Percentiles rank a stretch among this genome's conserved stretches.
phyloP scores from a whole-genome alignment of 1,140 invertebrate genomes.

The Asbolus verrucosus region DNA sequence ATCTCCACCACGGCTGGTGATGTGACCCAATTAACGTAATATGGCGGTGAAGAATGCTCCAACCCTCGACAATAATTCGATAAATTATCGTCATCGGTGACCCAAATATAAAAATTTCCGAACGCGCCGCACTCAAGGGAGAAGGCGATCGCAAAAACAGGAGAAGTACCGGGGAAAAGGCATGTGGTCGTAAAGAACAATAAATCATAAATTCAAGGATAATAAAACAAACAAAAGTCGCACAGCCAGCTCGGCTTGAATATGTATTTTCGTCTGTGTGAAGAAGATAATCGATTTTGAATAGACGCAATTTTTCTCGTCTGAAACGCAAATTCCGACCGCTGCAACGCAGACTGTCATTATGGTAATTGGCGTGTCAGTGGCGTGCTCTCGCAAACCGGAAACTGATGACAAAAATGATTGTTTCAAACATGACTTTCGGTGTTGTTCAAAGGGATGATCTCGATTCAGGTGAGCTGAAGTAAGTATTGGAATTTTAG shows the following conservation, averaged over 20 bases:
- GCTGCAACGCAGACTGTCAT: too few species aligned
- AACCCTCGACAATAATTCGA: constrained; percentile 12
- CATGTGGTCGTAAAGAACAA: constrained; percentile 1
- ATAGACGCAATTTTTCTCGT: background rate
- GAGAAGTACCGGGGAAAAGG: constrained; percentile 16
- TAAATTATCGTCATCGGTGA: constrained; percentile 27
- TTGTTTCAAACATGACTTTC: too few species aligned
- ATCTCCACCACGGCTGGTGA: background rate
- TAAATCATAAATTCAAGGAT: constrained; percentile 32
- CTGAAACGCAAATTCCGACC: background rate
- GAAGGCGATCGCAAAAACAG: constrained; percentile 17
- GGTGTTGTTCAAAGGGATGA: too few species aligned
- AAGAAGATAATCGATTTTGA: constrained; percentile 12
- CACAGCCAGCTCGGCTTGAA: background rate
- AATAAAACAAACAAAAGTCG: constrained; percentile 32
- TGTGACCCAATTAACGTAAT: constrained; percentile 31
- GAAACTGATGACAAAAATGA: too few species aligned
- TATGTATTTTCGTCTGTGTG: constrained; percentile 6
- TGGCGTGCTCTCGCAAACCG: too few species aligned
- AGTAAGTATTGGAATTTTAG: constrained; percentile 12
- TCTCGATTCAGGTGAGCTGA: background rate
- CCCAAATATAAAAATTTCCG: constrained; percentile 25
- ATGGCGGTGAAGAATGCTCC: constrained; percentile 15
- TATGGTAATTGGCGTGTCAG: too few species aligned
- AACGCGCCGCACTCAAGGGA: constrained; percentile 13